Conservation (phyloP, 2,113 vertebrate species). For the Okapia johnstoni region DNA sequence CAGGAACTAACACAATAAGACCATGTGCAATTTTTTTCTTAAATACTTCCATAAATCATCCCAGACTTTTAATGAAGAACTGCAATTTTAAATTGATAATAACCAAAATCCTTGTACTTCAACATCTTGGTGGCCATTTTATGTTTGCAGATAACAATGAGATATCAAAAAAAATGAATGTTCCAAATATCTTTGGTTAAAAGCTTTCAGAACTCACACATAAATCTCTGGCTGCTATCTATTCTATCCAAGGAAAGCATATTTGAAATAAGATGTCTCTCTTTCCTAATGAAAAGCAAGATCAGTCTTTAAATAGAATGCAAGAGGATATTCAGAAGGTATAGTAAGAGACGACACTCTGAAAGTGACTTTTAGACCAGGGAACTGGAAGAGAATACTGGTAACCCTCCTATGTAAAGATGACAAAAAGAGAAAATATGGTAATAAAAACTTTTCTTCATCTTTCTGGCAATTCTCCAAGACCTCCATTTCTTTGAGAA, state of each 20-base stretch:
- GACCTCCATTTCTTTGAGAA: background rate
- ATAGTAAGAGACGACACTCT: background rate
- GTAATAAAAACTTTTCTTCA: background rate
- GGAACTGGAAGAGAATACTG: background rate
- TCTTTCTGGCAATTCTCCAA: conserved; percentile 6
- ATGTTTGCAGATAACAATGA: conserved; percentile 6
- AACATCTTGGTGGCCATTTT: conserved; percentile 12
- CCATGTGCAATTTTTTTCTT: conserved; percentile 1
- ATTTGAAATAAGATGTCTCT: background rate
- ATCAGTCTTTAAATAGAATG: background rate
- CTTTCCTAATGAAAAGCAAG: conserved; percentile 1
- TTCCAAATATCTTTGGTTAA: conserved; percentile 16
- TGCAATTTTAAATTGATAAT: conserved; percentile 21
- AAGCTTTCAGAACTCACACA: background rate
- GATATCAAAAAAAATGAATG: background rate
- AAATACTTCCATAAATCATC: conserved; percentile 19
- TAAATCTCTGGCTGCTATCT: background rate
- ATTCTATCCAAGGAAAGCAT: background rate
- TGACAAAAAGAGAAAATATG: background rate
- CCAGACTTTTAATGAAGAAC: conserved; percentile 11
- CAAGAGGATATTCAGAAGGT: background rate
- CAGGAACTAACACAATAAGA: conserved; percentile 58
- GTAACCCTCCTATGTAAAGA: background rate
- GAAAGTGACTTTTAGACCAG: background rate
- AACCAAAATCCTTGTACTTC: conserved; percentile 32